Evolutionary conservation across 2,113 vertebrate genomes (phyloP), one percentile per base, ranked within the genome.

Genomic region (Ceratotherium simum): DNA sequence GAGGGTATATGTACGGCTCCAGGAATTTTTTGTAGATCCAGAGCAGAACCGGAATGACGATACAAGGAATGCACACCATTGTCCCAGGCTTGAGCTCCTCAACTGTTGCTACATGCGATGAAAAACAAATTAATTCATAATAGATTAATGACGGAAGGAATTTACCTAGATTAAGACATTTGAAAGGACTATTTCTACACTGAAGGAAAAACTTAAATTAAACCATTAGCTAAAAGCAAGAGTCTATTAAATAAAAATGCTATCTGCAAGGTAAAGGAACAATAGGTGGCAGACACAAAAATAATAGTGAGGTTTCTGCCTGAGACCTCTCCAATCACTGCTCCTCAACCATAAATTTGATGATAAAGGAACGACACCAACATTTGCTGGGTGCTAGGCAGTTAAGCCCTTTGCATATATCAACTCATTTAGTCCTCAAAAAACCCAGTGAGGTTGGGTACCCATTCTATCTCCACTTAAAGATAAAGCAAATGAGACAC

Each of bases 21-120:
- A 99, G 98, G 95, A 99, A 99, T 51, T 99, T 99, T 98, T 99
- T 99, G 98, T 99, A 99, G 96, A 99, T 98, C 99, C 99, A 99
- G 65, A 99, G 98, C 60, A 99, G 99, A 64, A 99, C 97, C 0
- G 99, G 99, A 98, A 99, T 99, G 97, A 99, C 99, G 12, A 99
- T 99, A 82, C 99, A 99, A 8, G 99, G 99, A 96, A 99, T 99
- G 98, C 99, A 99, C 98, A 99, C 99, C 99, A 99, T 99, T 83
- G 95, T 97, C 85, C 60, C 85, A n/a, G 92, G 86, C 58, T 65
- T 13, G 64, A 84, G 60, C 0, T 54, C 46, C n/a, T 33, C 69
- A 58, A 65, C 72, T 90, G 84, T 1, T 33, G 42, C 79, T 5
- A 9, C 0, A 1, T 0, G 5, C 8, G 1, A 31, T 54, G 58